Base-by-base conservation (phyloP, 1,140 invertebrate species). In the Nylanderia fulva region DNA sequence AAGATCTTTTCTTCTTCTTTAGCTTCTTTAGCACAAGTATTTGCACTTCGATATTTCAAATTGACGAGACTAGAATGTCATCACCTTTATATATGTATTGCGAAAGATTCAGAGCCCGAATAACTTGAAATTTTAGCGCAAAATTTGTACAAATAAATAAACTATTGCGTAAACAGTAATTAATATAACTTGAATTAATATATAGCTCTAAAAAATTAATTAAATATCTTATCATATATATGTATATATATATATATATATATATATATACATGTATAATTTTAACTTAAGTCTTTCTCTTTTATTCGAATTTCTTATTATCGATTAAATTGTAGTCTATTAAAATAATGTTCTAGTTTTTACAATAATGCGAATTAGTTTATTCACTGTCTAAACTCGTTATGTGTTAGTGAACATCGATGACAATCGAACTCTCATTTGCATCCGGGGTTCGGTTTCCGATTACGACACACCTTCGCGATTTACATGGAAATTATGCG, bases 1-100 rank as follows among this genome's bases (percentile, higher is more conserved):
- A 52, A 61, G 64, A 56, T 36, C 80, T 68, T 66, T 68, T 84
- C 77, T 71, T 75, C 75, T 80, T 69, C 83, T 80, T 83, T 84
- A 75, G 76, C 18, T 29, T 2, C n/a, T 36, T 42, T 42, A 24
- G n/a, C n/a, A n/a, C n/a, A 69, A 69, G 21, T 54, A 69, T 80
- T 80, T 58, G 64, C 76, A 80, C 76, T 80, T 69, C 76, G 76
- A 80, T 64, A 69, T 80, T 54, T 64, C 76, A 69, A 18, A n/a
- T 29, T 54, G 58, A 39, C 61, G 66, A 29, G 63, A 39, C 64
- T 27, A 39, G 63, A 69, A 56, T 54, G 33, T 18, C 21, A 21
- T 8, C 21, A 61, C 29, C 21, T 80, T 42, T 69, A 29, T 33
- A 33, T n/a, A 54, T 36, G 27, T 8, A 9, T n/a, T 18, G n/a